phyloP scores from a whole-genome alignment of 2,888 invertebrate genomes.

The Drosophila meridionalis region DNA sequence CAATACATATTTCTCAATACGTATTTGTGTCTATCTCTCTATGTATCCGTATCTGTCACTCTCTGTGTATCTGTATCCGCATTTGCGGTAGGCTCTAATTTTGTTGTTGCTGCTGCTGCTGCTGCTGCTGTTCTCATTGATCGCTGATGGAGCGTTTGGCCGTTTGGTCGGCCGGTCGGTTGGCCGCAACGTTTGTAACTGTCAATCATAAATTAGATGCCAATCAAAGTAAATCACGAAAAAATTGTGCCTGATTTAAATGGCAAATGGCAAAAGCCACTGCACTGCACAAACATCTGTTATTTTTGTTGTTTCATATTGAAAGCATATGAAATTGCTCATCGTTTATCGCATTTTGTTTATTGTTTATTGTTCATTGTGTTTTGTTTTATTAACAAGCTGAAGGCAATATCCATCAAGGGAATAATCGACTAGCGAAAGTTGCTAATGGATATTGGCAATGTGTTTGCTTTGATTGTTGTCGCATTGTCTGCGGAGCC shows the following conservation, averaged over 20 bases:
- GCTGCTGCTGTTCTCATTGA: constrained; percentile 11
- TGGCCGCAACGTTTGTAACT: constrained; percentile 70
- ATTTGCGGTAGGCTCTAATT: constrained; percentile 69
- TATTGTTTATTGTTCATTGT: constrained; percentile 22
- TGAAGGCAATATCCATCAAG: constrained; percentile 23
- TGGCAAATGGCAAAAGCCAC: constrained; percentile 44
- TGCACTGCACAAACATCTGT: constrained; percentile 40
- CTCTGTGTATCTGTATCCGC: constrained; percentile 38
- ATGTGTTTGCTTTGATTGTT: not conserved
- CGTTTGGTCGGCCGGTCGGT: constrained; percentile 25
- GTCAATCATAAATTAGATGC: constrained; percentile 81
- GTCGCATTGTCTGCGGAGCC: not conserved
- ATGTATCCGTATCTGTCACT: constrained; percentile 14
- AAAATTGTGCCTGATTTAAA: constrained; percentile 71
- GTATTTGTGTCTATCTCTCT: not conserved
- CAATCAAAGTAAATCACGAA: constrained; percentile 77
- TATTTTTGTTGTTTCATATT: constrained; percentile 20
- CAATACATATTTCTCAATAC: not conserved
- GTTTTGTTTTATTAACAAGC: constrained; percentile 18
- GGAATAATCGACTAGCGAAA: constrained; percentile 20
- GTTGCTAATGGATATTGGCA: constrained; percentile 13
- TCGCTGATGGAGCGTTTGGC: constrained; percentile 15
- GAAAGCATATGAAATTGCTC: constrained; percentile 46
- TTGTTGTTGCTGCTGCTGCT: constrained; percentile 10
- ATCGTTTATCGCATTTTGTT: constrained; percentile 15